Conservation (phyloP, 2,888 invertebrate species). For the Rhingia campestris region DNA sequence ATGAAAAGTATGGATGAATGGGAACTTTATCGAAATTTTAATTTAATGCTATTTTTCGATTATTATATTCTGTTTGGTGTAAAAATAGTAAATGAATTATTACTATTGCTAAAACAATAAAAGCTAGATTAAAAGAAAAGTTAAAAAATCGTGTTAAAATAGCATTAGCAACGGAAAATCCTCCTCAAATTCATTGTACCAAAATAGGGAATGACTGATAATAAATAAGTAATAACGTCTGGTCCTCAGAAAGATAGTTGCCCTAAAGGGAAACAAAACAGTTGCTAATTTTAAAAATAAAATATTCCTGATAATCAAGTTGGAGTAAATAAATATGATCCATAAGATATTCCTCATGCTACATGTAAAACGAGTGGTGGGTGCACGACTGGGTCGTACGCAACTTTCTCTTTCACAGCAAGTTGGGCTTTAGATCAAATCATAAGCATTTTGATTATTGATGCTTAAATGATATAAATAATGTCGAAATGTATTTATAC, state of each 20-base stretch:
- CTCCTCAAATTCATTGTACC: slow-evolving; percentile 91
- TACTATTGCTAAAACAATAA: slow-evolving; percentile 86
- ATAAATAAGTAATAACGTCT: slow-evolving; percentile 90
- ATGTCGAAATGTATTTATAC: too few relatives aligned
- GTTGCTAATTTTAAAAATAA: slow-evolving; percentile 88
- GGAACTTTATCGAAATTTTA: slow-evolving; percentile 88
- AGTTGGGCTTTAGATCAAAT: too few relatives aligned
- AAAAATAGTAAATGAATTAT: slow-evolving; percentile 87
- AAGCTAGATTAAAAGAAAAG: slow-evolving; percentile 89
- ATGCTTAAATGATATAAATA: too few relatives aligned
- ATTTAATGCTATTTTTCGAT: slow-evolving; percentile 86
- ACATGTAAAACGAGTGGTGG: too few relatives aligned
- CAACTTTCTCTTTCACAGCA: too few relatives aligned
- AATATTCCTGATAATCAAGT: slow-evolving; percentile 87
- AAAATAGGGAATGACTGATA: slow-evolving; percentile 89
- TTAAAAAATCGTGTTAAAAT: slow-evolving; percentile 90
- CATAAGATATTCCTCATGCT: slow-evolving; percentile 86
- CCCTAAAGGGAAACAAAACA: slow-evolving; percentile 90
- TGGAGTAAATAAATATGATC: slow-evolving; percentile 83
- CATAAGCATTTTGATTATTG: too few relatives aligned
- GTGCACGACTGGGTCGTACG: too few relatives aligned
- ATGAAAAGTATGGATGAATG: slow-evolving; percentile 87
- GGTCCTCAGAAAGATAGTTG: slow-evolving; percentile 93
- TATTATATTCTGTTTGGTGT: slow-evolving; percentile 88
- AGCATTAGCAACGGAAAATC: slow-evolving; percentile 89